Conservation (phyloP, 2,888 invertebrate species). For the Apamea sordens region DNA sequence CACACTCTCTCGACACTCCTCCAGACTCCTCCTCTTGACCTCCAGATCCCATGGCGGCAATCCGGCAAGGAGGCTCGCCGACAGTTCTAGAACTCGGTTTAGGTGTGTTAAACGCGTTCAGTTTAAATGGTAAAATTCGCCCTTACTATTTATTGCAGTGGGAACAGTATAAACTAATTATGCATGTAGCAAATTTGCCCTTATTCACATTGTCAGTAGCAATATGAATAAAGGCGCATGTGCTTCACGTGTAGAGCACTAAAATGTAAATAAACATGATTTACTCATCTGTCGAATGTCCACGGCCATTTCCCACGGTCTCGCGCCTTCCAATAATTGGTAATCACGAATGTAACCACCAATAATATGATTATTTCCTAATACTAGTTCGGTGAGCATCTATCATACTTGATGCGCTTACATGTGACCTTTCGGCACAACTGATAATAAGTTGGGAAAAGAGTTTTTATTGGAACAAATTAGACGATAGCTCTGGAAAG, state of each 20-base stretch:
- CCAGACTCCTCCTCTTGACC: too few relatives aligned
- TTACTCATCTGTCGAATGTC: constrained; percentile 31
- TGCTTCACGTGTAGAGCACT: background rate
- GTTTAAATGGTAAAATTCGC: background rate
- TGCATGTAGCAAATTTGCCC: background rate
- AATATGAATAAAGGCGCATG: background rate
- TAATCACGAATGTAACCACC: constrained; percentile 63
- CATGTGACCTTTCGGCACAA: constrained; percentile 49
- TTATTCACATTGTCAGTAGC: constrained; percentile 1
- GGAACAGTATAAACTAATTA: background rate
- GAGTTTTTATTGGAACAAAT: constrained; percentile 22
- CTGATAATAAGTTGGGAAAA: constrained; percentile 31
- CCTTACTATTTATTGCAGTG: background rate
- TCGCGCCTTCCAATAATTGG: constrained; percentile 38
- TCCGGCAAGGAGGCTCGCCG: too few relatives aligned
- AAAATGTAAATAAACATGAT: constrained; percentile 33
- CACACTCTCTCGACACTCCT: too few relatives aligned
- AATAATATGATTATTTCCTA: constrained; percentile 61
- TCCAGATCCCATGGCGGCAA: too few relatives aligned
- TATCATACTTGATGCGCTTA: constrained; percentile 51
- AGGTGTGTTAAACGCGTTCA: background rate
- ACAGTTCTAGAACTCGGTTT: background rate
- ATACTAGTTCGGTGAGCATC: constrained; percentile 49
- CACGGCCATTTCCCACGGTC: constrained; percentile 63
- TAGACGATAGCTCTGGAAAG: background rate